phyloP scores from a whole-genome alignment of 2,113 vertebrate species.

The Pelmatolapia mariae region DNA sequence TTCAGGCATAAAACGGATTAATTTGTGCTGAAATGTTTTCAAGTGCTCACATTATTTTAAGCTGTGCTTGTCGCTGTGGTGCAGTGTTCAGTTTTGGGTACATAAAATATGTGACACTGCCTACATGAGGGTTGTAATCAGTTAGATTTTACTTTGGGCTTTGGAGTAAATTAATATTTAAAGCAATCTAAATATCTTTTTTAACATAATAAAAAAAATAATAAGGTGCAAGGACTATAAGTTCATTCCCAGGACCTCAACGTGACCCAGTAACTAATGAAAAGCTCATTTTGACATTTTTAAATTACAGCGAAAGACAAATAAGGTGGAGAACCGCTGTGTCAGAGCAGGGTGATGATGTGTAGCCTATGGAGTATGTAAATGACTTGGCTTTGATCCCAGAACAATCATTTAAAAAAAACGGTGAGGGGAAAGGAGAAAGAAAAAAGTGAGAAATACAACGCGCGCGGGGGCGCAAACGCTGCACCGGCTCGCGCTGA shows the following conservation, averaged over 20 bases:
- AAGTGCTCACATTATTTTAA: background rate
- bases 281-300: background rate
- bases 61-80: background rate
- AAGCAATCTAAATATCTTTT: background rate
- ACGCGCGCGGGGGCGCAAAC: background rate
- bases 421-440: background rate
- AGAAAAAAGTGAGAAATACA: background rate
- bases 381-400: slow-evolving; percentile 47
- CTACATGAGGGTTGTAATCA: background rate
- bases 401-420: background rate
- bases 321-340: background rate
- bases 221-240: background rate
- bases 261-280: background rate
- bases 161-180: background rate
- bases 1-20: background rate
- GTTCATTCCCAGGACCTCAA: background rate
- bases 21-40: background rate
- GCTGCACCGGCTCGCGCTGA: slow-evolving; percentile 27
- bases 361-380: slow-evolving; percentile 6
- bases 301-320: background rate
- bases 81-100: background rate
- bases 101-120: background rate
- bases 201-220: background rate
- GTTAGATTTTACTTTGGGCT: background rate
- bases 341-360: background rate